Evolutionary conservation across 2,113 vertebrate species (phyloP).

Genomic region (Ia io): DNA sequence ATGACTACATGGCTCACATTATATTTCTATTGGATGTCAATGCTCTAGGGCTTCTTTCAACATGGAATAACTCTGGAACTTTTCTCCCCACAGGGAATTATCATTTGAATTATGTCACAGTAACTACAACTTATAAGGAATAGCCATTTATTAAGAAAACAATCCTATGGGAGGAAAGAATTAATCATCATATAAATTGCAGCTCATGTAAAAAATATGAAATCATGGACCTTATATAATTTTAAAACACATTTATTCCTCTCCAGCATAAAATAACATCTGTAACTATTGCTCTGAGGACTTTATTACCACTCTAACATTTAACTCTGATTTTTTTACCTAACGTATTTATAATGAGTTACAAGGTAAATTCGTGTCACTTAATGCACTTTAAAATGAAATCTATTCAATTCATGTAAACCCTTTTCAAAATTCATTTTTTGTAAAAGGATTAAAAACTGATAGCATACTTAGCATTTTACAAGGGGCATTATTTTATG

Average conservation of each 20-base stretch:
- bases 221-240: background rate
- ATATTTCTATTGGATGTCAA: background rate
- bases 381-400: conserved; percentile 30
- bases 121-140: background rate
- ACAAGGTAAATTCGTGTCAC: background rate
- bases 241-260: conserved; percentile 8
- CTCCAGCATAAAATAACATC: background rate
- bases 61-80: background rate
- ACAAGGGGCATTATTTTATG: background rate
- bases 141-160: conserved; percentile 1
- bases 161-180: background rate
- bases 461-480: background rate
- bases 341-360: background rate
- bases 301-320: background rate
- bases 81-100: background rate
- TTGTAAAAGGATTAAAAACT: background rate
- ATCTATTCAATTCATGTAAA: background rate
- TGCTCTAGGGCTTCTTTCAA: background rate
- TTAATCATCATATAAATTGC: background rate
- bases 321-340: background rate
- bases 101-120: background rate
- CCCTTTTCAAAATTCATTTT: background rate
- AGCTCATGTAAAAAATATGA: background rate
- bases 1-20: background rate
- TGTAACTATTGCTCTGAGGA: background rate